A percentile compares a stretch with the other conserved stretches of the same genome.
phyloP scores from a whole-genome alignment of 2,113 vertebrate species.

The Elanus axillaris region DNA sequence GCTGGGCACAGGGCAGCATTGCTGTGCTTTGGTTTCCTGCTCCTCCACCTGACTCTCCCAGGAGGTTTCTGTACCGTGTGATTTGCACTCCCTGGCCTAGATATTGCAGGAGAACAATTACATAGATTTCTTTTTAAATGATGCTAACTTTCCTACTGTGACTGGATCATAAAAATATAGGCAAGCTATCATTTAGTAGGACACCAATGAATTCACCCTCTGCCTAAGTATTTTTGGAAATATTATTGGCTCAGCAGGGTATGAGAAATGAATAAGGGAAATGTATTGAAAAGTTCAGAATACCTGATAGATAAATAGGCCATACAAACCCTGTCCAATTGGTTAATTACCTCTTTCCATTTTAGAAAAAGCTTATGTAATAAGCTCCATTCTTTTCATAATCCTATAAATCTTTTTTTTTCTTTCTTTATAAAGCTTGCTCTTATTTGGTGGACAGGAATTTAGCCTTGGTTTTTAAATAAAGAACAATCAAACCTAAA shows the following conservation, averaged over 20 bases:
- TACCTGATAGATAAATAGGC: neutral
- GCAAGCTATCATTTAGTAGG: neutral
- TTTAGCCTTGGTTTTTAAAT: neutral
- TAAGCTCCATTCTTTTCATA: neutral
- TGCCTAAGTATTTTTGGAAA: slow-evolving; percentile 16
- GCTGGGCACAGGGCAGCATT: neutral
- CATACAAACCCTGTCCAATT: neutral
- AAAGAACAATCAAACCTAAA: neutral
- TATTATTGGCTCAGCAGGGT: slow-evolving; percentile 9
- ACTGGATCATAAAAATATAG: neutral
- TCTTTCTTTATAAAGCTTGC: neutral
- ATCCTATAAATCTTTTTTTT: neutral
- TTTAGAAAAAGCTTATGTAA: neutral
- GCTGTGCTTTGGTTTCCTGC: neutral
- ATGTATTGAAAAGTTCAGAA: neutral
- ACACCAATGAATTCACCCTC: neutral
- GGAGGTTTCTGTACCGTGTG: neutral
- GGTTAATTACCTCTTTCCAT: neutral
- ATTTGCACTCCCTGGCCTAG: neutral
- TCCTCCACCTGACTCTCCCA: neutral
- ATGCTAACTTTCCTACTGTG: neutral
- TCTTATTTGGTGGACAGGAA: neutral
- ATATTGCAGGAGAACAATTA: neutral
- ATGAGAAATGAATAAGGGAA: neutral
- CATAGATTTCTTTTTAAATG: neutral